These are phyloP conservation scores for Lepidurus arcticus DNA, from an alignment of 1,140 invertebrate species.

Conservation along the genomic window DNA sequence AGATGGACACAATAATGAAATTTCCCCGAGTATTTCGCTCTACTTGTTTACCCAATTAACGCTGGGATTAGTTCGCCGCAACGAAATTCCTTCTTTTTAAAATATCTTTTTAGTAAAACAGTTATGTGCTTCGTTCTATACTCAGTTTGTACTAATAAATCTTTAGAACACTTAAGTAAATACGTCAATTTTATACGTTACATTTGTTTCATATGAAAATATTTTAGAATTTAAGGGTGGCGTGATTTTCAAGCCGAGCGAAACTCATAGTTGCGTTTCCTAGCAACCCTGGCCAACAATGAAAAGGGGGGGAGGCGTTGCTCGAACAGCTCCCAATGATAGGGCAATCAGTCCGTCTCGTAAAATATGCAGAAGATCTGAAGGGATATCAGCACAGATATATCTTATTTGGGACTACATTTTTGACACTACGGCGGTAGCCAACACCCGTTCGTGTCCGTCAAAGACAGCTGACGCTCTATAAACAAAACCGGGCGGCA, in stretches of 20 bases:
- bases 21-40: background rate
- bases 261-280: background rate
- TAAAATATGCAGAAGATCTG: constrained; percentile 12
- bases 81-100: too few relatives aligned
- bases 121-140: too few relatives aligned
- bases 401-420: background rate
- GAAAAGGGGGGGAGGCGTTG: background rate
- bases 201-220: too few relatives aligned
- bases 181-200: too few relatives aligned
- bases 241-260: background rate
- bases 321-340: background rate
- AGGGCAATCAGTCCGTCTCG: background rate
- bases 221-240: too few relatives aligned
- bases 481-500: background rate
- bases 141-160: too few relatives aligned
- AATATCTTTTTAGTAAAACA: too few relatives aligned
- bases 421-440: background rate
- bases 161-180: too few relatives aligned
- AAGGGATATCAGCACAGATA: background rate
- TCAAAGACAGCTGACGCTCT: background rate
- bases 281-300: background rate
- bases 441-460: background rate
- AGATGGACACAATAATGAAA: background rate
- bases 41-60: too few relatives aligned
- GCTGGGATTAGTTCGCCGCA: too few relatives aligned